These are phyloP conservation scores for Misgurnus anguillicaudatus DNA, from an alignment of 2,113 vertebrate species.

Conservation along the genomic window DNA sequence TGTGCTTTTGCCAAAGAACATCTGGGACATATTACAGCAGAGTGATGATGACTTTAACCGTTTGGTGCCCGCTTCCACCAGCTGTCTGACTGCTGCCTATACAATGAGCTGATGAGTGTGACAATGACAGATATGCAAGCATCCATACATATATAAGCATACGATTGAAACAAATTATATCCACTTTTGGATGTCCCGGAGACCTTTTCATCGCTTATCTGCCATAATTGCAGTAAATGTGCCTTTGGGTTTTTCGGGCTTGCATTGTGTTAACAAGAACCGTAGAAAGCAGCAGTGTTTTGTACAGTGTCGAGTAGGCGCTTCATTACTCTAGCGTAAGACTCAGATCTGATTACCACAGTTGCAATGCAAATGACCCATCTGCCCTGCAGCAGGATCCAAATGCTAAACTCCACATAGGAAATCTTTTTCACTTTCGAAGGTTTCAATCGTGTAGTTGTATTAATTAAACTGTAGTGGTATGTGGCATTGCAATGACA, in stretches of 20 bases:
- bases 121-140: conserved; percentile 29
- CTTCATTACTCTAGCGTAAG: conserved; percentile 18
- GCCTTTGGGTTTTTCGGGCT: conserved; percentile 31
- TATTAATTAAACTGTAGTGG: not conserved
- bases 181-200: not conserved
- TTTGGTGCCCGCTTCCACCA: conserved; percentile 26
- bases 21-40: conserved; percentile 52
- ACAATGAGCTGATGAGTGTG: conserved; percentile 19
- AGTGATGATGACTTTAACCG: conserved; percentile 48
- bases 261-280: not conserved
- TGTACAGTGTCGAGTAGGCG: not conserved
- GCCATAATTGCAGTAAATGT: conserved; percentile 39
- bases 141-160: conserved; percentile 29
- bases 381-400: not conserved
- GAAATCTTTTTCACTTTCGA: not conserved
- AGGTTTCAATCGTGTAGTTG: not conserved
- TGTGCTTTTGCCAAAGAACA: conserved; percentile 50
- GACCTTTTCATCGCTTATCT: not conserved
- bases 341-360: not conserved
- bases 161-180: conserved; percentile 34
- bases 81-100: conserved; percentile 34
- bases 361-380: not conserved
- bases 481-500: not conserved
- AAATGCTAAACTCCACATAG: not conserved
- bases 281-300: conserved; percentile 2